phyloP scores from a whole-genome alignment of 1,140 invertebrate genomes.

The Drosophila quadrilineata region DNA sequence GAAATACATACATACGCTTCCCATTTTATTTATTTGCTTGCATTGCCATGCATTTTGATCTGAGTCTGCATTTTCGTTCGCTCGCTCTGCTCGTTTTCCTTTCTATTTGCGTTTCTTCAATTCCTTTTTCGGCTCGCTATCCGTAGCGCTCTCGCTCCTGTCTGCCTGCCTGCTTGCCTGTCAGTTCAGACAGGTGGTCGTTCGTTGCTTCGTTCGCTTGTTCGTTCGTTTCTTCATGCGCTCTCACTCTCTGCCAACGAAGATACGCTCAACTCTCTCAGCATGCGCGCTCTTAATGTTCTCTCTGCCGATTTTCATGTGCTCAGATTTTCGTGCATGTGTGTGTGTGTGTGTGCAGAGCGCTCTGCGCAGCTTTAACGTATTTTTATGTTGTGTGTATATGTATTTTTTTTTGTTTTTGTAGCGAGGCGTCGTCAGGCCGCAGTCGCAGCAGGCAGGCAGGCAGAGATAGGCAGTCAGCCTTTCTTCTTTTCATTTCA shows the following conservation, averaged over 20 bases:
- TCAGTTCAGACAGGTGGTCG: slow-evolving; percentile 64
- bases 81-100: slow-evolving; percentile 37
- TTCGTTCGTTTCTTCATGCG: not conserved
- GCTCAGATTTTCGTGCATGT: slow-evolving; percentile 37
- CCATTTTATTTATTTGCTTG: slow-evolving; percentile 8
- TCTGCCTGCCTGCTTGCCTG: slow-evolving; percentile 18
- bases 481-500: slow-evolving; percentile 36
- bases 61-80: slow-evolving; percentile 38
- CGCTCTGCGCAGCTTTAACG: slow-evolving; percentile 28
- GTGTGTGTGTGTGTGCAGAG: slow-evolving; percentile 3
- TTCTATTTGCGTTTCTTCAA: slow-evolving; percentile 28
- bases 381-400: not conserved
- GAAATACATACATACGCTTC: slow-evolving; percentile 4
- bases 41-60: slow-evolving; percentile 39
- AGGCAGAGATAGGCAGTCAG: too few relatives aligned
- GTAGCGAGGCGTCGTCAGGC: slow-evolving; percentile 19
- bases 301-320: slow-evolving; percentile 9
- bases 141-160: slow-evolving; percentile 40
- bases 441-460: not conserved
- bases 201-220: slow-evolving; percentile 7
- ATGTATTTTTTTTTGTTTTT: slow-evolving; percentile 1
- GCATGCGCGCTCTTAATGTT: too few relatives aligned
- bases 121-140: slow-evolving; percentile 33
- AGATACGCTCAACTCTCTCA: too few relatives aligned
- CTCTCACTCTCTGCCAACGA: not conserved